Conservation (phyloP, 92 coral and sea anemone species). For the Epizoanthus rinbou region DNA sequence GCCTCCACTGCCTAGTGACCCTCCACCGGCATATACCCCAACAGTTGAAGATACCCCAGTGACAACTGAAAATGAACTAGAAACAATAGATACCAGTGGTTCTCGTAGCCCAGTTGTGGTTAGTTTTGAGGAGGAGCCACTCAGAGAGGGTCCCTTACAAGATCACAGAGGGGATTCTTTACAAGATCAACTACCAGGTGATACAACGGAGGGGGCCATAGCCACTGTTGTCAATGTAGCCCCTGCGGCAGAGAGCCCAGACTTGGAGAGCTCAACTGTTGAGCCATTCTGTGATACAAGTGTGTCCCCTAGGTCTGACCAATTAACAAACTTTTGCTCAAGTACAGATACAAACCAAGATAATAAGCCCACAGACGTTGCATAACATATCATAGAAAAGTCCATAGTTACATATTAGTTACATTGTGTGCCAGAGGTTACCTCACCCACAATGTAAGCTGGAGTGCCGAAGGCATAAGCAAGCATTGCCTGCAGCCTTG, state of each 20-base stretch:
- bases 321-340: neutral
- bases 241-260: neutral
- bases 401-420: neutral
- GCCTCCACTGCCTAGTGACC: slow-evolving; percentile 26
- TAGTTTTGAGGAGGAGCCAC: slow-evolving; percentile 6
- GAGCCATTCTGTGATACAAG: neutral
- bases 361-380: neutral
- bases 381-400: neutral
- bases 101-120: neutral
- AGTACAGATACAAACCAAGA: neutral
- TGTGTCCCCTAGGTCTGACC: neutral
- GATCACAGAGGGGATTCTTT: neutral
- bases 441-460: no score
- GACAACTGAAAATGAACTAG: neutral
- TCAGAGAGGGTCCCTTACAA: neutral
- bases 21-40: slow-evolving; percentile 31
- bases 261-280: neutral
- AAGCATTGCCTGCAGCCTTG: no score
- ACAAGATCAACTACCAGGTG: neutral
- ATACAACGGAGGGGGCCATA: neutral
- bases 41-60: slow-evolving; percentile 7
- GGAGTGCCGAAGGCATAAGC: no score
- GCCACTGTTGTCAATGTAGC: slow-evolving; percentile 15
- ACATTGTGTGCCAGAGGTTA: no score
- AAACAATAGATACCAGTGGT: neutral